These are phyloP conservation scores for Neosilurus hyrtlii DNA, from an alignment of 2,797 vertebrate species.

Conservation along the genomic window DNA sequence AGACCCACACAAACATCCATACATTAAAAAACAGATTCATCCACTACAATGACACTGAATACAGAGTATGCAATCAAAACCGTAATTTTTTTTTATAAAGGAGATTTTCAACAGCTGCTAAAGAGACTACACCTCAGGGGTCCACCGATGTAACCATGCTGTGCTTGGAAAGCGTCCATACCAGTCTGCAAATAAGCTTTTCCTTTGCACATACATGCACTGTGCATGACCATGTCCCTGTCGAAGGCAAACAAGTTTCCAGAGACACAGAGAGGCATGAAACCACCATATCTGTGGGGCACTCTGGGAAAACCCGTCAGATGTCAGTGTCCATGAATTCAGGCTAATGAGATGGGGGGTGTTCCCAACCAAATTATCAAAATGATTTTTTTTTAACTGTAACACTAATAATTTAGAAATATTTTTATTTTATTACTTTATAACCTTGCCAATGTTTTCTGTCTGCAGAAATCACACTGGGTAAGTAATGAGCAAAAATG, in stretches of 20 bases:
- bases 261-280: conserved; percentile 6
- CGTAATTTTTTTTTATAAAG: background rate
- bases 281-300: background rate
- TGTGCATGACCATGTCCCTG: conserved; percentile 16
- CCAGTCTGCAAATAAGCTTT: conserved; percentile 13
- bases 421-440: background rate
- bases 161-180: conserved; percentile 12
- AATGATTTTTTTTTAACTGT: background rate
- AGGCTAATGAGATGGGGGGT: background rate
- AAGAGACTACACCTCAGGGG: background rate
- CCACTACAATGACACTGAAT: background rate
- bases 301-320: conserved; percentile 6
- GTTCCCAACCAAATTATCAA: background rate
- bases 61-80: background rate
- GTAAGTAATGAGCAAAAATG: background rate
- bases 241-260: background rate
- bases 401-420: background rate
- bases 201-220: conserved; percentile 21
- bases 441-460: background rate
- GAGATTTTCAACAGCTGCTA: background rate
- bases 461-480: background rate
- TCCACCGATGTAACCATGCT: background rate
- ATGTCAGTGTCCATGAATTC: background rate
- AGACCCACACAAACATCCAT: background rate
- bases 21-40: background rate